A percentile compares a stretch with the other conserved stretches of the same genome.
These are phyloP conservation scores for Agriopis leucophaearia DNA, from an alignment of 2,888 invertebrate genomes.

Conservation along the genomic window DNA sequence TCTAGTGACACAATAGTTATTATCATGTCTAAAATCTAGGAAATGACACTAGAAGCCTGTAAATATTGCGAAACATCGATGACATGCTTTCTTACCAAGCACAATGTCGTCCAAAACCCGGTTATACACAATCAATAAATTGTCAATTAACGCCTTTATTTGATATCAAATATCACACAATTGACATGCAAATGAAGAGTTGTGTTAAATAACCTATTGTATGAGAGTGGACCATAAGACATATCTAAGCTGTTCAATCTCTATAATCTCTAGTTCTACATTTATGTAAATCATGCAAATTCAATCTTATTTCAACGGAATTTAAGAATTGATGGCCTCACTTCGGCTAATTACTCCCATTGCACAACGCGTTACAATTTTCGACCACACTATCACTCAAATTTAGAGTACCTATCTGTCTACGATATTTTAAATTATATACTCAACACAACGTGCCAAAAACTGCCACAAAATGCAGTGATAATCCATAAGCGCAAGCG, in stretches of 20 bases:
- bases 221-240: conserved; percentile 28
- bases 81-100: conserved; percentile 12
- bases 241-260: conserved; percentile 14
- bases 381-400: no score
- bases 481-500: no score
- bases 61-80: conserved; percentile 2
- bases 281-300: not conserved
- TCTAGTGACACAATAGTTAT: no score
- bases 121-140: conserved; percentile 10
- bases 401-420: no score
- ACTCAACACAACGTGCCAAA: no score
- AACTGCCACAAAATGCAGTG: no score
- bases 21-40: not conserved
- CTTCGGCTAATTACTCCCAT: no score
- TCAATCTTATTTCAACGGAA: not conserved
- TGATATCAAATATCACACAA: conserved; percentile 23
- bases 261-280: not conserved
- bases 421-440: no score
- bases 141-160: conserved; percentile 26
- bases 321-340: no score
- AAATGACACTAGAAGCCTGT: no score
- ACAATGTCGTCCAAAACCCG: conserved; percentile 4
- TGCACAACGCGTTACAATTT: no score
- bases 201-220: conserved; percentile 38
- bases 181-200: conserved; percentile 35